A percentile compares a stretch with the other conserved stretches of the same genome.
Evolutionary conservation across 2,797 vertebrate genomes (phyloP).

Genomic region (Bufotes viridis): DNA sequence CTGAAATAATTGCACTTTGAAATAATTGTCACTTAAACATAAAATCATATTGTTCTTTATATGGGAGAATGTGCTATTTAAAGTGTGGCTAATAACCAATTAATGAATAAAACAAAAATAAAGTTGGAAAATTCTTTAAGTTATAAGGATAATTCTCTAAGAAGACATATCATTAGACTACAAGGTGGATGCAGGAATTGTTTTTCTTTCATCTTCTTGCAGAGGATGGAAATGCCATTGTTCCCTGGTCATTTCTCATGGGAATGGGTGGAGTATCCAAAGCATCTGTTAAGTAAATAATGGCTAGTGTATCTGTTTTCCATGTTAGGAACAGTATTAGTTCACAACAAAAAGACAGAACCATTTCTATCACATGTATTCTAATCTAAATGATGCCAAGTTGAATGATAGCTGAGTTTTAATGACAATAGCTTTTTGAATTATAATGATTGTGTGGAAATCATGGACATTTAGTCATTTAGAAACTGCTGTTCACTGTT

Average conservation of each 20-base stretch:
- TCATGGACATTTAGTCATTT: neutral
- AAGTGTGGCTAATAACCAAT: neutral
- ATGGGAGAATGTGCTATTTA: neutral
- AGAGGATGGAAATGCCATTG: constrained; percentile 44
- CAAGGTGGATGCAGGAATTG: constrained; percentile 8
- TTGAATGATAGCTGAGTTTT: neutral
- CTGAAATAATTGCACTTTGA: no score
- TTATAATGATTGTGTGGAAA: neutral
- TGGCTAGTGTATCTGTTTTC: constrained; percentile 22
- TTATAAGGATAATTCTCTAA: neutral
- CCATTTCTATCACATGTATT: neutral
- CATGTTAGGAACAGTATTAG: neutral
- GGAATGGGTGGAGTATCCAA: constrained; percentile 34
- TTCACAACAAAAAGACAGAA: neutral
- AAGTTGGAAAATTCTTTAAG: neutral
- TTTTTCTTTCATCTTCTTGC: constrained; percentile 32
- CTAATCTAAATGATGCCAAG: neutral
- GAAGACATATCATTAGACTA: neutral
- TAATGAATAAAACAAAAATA: neutral
- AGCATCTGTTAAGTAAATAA: constrained; percentile 47
- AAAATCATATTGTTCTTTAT: no score
- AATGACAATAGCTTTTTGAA: neutral
- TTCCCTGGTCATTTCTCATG: constrained; percentile 24
- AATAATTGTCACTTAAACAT: no score
- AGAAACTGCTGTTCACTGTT: neutral